Conservation (phyloP, 2,797 vertebrate genomes). For the Dendrocincla tyrannina region DNA sequence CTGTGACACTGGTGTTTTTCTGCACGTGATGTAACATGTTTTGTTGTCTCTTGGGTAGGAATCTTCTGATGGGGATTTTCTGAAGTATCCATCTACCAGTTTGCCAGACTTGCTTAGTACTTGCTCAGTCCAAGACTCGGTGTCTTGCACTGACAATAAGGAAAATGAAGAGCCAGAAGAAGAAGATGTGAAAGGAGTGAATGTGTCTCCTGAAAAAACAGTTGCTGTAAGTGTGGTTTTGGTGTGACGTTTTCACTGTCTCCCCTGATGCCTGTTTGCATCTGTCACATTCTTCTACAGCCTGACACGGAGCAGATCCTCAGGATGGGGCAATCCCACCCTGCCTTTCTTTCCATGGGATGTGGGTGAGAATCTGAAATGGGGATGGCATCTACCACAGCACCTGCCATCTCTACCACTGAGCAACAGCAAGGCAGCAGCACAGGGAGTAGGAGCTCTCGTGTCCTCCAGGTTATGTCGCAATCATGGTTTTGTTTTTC, state of each 20-base stretch:
- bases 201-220: conserved; percentile 65
- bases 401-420: neutral
- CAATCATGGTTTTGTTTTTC: neutral
- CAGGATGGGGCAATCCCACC: accelerated
- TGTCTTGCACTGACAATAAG: conserved; percentile 81
- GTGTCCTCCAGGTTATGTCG: neutral
- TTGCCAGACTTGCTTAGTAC: conserved; percentile 91
- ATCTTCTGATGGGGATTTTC: conserved; percentile 86
- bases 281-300: neutral
- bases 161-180: conserved; percentile 80
- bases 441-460: neutral
- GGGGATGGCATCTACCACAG: neutral
- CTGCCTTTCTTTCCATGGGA: neutral
- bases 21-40: neutral
- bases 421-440: neutral
- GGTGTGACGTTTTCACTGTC: neutral
- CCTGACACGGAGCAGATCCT: neutral
- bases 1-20: neutral
- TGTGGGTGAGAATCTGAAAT: neutral
- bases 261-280: neutral
- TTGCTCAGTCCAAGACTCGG: conserved; percentile 80
- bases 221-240: conserved; percentile 78
- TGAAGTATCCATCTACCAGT: conserved; percentile 89
- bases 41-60: conserved; percentile 77
- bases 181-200: conserved; percentile 74